Percentiles rank a stretch among this genome's conserved stretches.
Evolutionary conservation across 2,888 invertebrate species (phyloP).

Genomic region (Morpho achilles): DNA sequence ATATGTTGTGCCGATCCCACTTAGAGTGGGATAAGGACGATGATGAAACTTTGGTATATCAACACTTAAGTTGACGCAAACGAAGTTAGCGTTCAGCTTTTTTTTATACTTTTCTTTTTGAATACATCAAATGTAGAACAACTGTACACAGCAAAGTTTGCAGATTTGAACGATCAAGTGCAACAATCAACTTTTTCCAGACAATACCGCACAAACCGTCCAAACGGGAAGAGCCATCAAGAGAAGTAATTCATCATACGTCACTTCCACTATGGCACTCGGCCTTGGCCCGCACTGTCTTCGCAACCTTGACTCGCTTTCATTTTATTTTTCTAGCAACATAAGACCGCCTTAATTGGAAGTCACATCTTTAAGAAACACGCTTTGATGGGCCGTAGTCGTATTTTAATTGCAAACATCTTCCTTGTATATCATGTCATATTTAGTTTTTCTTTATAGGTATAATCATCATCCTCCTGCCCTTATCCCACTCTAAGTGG

Average conservation of each 20-base stretch:
- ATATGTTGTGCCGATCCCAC: too few relatives aligned
- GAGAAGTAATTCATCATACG: conserved; percentile 29
- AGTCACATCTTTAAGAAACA: conserved; percentile 13
- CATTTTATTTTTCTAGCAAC: conserved; percentile 19
- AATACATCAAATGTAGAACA: too few relatives aligned
- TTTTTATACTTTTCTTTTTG: too few relatives aligned
- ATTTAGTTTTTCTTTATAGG: neutral
- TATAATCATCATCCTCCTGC: too few relatives aligned
- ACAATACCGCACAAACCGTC: conserved; percentile 3
- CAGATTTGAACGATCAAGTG: too few relatives aligned
- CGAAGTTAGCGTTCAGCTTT: too few relatives aligned
- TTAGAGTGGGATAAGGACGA: too few relatives aligned
- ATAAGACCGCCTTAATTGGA: conserved; percentile 25
- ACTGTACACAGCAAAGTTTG: too few relatives aligned
- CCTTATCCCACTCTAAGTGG: too few relatives aligned
- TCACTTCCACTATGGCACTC: conserved; percentile 17
- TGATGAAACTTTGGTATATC: too few relatives aligned
- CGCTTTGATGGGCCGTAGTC: conserved; percentile 10
- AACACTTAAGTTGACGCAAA: too few relatives aligned
- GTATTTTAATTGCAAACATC: conserved; percentile 11
- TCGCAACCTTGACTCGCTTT: conserved; percentile 22
- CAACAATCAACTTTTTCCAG: too few relatives aligned
- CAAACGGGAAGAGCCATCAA: conserved; percentile 23
- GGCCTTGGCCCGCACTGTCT: conserved; percentile 22
- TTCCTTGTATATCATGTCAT: conserved; percentile 1